These are phyloP conservation scores for Ammodramus savannarum DNA, from an alignment of 2,113 vertebrate species.

Conservation along the genomic window DNA sequence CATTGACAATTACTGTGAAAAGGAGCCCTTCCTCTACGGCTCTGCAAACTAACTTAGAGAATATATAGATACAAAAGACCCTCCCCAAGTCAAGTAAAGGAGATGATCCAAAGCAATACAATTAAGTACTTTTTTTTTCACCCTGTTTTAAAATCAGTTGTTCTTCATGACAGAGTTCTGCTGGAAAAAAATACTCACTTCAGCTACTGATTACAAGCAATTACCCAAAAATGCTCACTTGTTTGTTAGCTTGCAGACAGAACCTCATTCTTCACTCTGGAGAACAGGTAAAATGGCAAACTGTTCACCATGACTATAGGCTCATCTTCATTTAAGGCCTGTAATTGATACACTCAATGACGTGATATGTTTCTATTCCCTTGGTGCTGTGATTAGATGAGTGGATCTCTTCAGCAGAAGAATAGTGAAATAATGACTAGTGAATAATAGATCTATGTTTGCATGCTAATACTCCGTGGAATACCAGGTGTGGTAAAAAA, in stretches of 20 bases:
- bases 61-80: background rate
- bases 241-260: background rate
- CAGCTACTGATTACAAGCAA: background rate
- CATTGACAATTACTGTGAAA: background rate
- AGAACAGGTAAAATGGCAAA: background rate
- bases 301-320: background rate
- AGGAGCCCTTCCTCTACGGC: background rate
- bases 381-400: background rate
- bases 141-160: background rate
- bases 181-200: background rate
- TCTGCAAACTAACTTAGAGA: background rate
- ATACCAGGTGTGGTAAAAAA: constrained; percentile 39
- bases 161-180: background rate
- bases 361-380: background rate
- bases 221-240: background rate
- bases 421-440: constrained; percentile 4
- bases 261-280: background rate
- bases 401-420: background rate
- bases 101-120: background rate
- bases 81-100: background rate
- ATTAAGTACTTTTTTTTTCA: rapidly evolving
- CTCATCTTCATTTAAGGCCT: constrained; percentile 11
- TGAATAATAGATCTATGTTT: constrained; percentile 19
- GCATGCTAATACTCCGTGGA: constrained; percentile 11
- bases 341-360: background rate